Evolutionary conservation across 2,113 vertebrate genomes (phyloP), one percentile per base, ranked within the genome.

Genomic region (Eptesicus fuscus): DNA sequence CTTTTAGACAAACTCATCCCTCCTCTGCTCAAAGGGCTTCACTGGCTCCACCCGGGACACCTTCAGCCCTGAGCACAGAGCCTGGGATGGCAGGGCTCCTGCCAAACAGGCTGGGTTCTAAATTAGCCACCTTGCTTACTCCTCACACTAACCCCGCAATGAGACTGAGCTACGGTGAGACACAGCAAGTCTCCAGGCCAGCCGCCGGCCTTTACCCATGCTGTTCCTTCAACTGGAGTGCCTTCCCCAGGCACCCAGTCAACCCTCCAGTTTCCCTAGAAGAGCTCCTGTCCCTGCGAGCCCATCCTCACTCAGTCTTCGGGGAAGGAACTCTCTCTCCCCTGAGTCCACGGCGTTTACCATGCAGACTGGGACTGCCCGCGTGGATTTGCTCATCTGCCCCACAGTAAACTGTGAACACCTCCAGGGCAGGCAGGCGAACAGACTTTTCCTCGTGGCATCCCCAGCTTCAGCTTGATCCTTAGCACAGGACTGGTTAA

Each of bases 41-140:
- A 6, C 28, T 18, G 2, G 35, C 47, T 73, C 4, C n/a, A 8
- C 7, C 0, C 0, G 17, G 4, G n/a, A 49, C n/a, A 73, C 16
- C 40, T 7, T 9, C 2, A 28, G 16, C 47, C 32, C 23, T 49
- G 47, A 13, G 40, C 18, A 4, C 47, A 51, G 53, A 3, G 4
- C 12, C 44, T 22, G 59, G 14, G 42, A 28, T 7, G 37, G 6
- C 4, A 42, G 77, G 37, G 49, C 13, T 42, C 2, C 23, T 8
- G 7, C 16, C 18, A 35, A 42, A 3, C 40, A 37, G 12, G 51
- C 30, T 9, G 7, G 11, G 13, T 47, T 84, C 69, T 56, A 56
- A 56, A 22, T 13, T 10, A 6, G 23, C 53, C 18, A 69, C 14
- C n/a, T 44, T 1, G 1, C 16, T 30, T 20, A 20, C 17, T 51